Evolutionary conservation across 2,888 invertebrate genomes (phyloP), one percentile per base, ranked within the genome.

Genomic region (Tenthredo scrophulariae): DNA sequence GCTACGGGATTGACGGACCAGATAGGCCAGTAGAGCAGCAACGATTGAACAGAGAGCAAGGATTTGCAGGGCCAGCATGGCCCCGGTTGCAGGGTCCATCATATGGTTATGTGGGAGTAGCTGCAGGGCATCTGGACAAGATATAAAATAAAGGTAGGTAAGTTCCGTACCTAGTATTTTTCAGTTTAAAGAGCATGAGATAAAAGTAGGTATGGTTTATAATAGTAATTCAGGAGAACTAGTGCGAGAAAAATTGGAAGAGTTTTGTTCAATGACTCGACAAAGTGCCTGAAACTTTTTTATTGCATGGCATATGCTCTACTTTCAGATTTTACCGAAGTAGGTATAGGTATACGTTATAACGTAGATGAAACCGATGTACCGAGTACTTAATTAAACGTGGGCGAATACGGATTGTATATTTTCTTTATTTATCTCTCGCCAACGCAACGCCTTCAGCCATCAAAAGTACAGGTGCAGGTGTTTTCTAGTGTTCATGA

Each of bases 51-150:
- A 97, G 79, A 97, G 94, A 40, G 97, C 97, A 87, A 97, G 95
- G 90, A 97, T 94, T 93, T 97, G 97, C 91, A 97, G 95, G 89
- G 97, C 97, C 92, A 97, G 94, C 54, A 97, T 96, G 91, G 97
- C 94, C 94, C 97, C 97, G 90, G 97, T 97, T 91, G 97, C 96
- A 91, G 96, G 96, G 92, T 97, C 97, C 97, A 97, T 97, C 85
- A 90, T 10, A 22, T 33, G 33, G 33, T 67, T 67, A 13, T 18
- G 10, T 33, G 15, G 18, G 54, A 18, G 29, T 62, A 40, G 22
- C 22, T 80, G 10, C 40, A n/a, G 46, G 37, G 62, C 37, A 80
- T 33, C 58, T 80, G 65, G 37, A 65, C 22, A 54, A 29, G 29
- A 74, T 18, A 62, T 50, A 79, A 54, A 65, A 79, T 65, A 67